Conservation (phyloP, 2,113 vertebrate species). For the Redunca redunca region DNA sequence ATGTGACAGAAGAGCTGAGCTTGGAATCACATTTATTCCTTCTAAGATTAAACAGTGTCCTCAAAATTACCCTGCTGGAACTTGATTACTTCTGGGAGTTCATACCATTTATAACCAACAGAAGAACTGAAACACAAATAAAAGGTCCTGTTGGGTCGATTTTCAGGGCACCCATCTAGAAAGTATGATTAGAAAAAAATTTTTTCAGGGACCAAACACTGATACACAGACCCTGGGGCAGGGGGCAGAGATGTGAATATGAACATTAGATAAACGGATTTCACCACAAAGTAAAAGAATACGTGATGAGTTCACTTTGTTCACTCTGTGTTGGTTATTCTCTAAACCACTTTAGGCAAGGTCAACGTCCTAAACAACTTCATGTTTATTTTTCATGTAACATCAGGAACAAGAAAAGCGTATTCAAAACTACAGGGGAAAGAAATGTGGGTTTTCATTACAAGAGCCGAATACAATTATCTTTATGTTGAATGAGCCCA, state of each 20-base stretch:
- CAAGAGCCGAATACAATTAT: neutral
- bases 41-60: slow-evolving; percentile 2
- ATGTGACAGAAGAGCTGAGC: neutral
- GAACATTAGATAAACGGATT: slow-evolving; percentile 21
- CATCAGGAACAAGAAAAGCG: slow-evolving; percentile 53
- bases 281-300: neutral
- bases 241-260: neutral
- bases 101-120: slow-evolving; percentile 24
- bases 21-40: slow-evolving; percentile 21
- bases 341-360: slow-evolving; percentile 27
- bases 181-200: neutral
- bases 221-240: neutral
- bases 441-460: slow-evolving; percentile 19
- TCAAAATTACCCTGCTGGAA: slow-evolving; percentile 31
- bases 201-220: neutral
- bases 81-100: slow-evolving; percentile 19
- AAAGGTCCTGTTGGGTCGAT: slow-evolving; percentile 11
- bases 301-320: neutral
- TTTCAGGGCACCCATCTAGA: neutral
- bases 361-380: slow-evolving; percentile 11
- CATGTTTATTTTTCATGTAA: slow-evolving; percentile 51
- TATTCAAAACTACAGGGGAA: slow-evolving; percentile 38
- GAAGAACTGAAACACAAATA: slow-evolving; percentile 46
- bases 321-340: neutral
- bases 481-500: slow-evolving; percentile 13